Evolutionary conservation across 2,888 invertebrate species (phyloP).

Genomic region (Drosophila suboccidentalis): DNA sequence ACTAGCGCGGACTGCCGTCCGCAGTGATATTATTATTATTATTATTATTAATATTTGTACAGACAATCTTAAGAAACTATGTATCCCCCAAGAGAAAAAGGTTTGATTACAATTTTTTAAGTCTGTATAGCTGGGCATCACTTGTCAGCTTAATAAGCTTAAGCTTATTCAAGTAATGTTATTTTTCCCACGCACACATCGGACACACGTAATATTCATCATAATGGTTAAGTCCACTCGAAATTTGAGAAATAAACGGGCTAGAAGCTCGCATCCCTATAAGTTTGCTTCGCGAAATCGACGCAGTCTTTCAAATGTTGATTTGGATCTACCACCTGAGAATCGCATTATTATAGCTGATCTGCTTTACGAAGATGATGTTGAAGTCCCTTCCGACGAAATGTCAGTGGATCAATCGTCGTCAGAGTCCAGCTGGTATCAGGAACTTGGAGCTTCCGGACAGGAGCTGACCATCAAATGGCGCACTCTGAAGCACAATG

Average conservation of each 20-base stretch:
- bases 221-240: not conserved
- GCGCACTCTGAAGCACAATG: constrained; percentile 2
- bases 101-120: not conserved
- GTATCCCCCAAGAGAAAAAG: too few relatives aligned
- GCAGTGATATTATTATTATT: too few relatives aligned
- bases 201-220: not conserved
- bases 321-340: not conserved
- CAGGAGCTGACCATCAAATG: not conserved
- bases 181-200: not conserved
- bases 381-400: not conserved
- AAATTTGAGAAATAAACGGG: not conserved
- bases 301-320: not conserved
- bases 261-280: not conserved
- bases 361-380: not conserved
- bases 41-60: too few relatives aligned
- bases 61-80: too few relatives aligned
- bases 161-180: not conserved
- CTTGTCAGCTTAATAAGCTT: not conserved
- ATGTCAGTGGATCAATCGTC: not conserved
- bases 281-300: not conserved
- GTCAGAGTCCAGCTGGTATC: not conserved
- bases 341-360: not conserved
- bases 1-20: too few relatives aligned
- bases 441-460: not conserved
- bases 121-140: not conserved